Percentiles rank a stretch among this genome's conserved stretches.
phyloP scores from a whole-genome alignment of 2,797 vertebrate species.

The Pitangus sulphuratus region DNA sequence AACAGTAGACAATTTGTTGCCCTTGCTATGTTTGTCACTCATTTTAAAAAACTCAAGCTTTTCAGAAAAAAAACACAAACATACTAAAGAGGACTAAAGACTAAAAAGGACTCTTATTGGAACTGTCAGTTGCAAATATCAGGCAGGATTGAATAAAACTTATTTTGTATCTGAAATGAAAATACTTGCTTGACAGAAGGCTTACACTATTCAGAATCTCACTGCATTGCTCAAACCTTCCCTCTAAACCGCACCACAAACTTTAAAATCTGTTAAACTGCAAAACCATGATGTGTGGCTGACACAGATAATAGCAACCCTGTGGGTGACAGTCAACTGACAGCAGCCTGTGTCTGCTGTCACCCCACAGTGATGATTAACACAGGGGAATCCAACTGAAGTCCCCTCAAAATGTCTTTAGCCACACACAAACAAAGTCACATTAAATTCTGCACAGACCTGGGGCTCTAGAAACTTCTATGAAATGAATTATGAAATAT shows the following conservation, averaged over 20 bases:
- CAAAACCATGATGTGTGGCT: not conserved
- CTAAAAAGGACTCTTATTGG: not conserved
- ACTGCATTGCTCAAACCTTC: not conserved
- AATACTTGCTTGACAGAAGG: not conserved
- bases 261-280: constrained; percentile 9
- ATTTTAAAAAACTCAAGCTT: not conserved
- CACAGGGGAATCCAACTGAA: not conserved
- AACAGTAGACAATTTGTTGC: not conserved
- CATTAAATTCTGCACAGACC: not conserved
- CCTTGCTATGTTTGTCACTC: not conserved
- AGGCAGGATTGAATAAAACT: not conserved
- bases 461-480: not conserved
- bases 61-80: not conserved
- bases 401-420: not conserved
- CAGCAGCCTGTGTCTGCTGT: not conserved
- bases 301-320: not conserved
- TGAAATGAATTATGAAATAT: not conserved
- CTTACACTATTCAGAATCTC: not conserved
- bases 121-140: not conserved
- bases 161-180: not conserved
- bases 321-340: not conserved
- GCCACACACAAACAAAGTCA: constrained; percentile 8
- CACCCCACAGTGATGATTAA: not conserved
- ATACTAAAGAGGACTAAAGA: too few relatives aligned
- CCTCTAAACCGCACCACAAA: not conserved